Percentiles rank a stretch among this genome's conserved stretches.
Evolutionary conservation across 1,140 invertebrate genomes (phyloP).

Genomic region (Cotesia glomerata): DNA sequence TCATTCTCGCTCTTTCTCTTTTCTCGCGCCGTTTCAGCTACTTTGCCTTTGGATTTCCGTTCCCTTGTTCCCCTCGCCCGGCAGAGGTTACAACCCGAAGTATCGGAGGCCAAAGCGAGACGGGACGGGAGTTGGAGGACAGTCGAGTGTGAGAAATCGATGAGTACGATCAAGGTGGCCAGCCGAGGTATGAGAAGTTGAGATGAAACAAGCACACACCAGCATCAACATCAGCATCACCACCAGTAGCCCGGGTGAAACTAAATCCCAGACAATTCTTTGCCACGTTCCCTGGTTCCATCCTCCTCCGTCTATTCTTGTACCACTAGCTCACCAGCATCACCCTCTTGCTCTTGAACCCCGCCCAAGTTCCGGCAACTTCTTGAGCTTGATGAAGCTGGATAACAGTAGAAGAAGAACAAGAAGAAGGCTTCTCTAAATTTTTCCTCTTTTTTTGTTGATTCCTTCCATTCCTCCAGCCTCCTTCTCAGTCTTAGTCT

Average conservation of each 20-base stretch:
- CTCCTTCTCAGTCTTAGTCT: background rate
- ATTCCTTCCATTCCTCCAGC: background rate
- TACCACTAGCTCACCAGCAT: background rate
- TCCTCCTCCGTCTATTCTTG: constrained; percentile 11
- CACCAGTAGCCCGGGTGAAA: constrained; percentile 40
- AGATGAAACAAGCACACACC: too few relatives aligned
- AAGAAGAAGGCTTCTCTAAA: background rate
- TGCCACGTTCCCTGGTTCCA: constrained; percentile 41
- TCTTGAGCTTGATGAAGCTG: constrained; percentile 49
- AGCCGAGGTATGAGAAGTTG: constrained; percentile 10
- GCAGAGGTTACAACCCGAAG: constrained; percentile 7
- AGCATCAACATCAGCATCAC: too few relatives aligned
- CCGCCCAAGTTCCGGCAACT: constrained; percentile 23
- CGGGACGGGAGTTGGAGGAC: constrained; percentile 15
- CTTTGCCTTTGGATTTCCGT: constrained; percentile 8
- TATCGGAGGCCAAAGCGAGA: constrained; percentile 14
- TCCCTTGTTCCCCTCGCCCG: constrained; percentile 1
- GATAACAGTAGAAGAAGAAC: constrained; percentile 39
- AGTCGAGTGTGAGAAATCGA: constrained; percentile 61
- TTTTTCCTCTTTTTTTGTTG: constrained; percentile 19
- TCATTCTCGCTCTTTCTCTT: constrained; percentile 13
- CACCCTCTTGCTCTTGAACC: constrained; percentile 25
- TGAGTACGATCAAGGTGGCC: constrained; percentile 57
- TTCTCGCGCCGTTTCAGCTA: constrained; percentile 22
- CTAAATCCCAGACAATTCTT: constrained; percentile 55